A percentile compares a stretch with the other conserved stretches of the same genome.
These are phyloP conservation scores for Neolamprologus sp. DNA, from an alignment of 2,113 vertebrate species.

Conservation along the genomic window DNA sequence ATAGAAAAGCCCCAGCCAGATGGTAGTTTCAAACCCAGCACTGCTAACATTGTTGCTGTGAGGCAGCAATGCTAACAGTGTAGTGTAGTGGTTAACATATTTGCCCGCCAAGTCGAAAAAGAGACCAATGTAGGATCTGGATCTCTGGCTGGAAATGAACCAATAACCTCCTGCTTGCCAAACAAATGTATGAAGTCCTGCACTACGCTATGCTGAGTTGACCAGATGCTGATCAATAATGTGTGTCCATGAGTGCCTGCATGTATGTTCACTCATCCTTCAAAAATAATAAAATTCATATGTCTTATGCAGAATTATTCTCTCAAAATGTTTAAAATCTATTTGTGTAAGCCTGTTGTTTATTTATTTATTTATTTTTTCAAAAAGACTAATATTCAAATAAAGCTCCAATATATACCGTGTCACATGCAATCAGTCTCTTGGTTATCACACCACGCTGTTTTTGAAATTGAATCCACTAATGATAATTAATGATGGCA, in stretches of 20 bases:
- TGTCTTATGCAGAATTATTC: not conserved
- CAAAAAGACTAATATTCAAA: not conserved
- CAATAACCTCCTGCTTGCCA: not conserved
- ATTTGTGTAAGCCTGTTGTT: not conserved
- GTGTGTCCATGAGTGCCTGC: not conserved
- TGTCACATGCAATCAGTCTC: not conserved
- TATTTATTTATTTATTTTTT: not conserved
- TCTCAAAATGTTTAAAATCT: not conserved
- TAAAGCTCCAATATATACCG: not conserved
- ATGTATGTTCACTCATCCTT: not conserved
- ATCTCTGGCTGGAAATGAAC: not conserved
- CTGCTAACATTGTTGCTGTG: not conserved
- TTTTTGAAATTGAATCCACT: not conserved
- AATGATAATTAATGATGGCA: not conserved
- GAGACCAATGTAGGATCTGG: not conserved
- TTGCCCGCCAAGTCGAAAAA: not conserved
- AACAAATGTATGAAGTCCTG: not conserved
- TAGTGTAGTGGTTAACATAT: not conserved
- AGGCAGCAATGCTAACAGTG: not conserved
- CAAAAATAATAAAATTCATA: not conserved
- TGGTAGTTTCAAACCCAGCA: not conserved
- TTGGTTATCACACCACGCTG: not conserved
- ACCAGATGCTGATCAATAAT: not conserved
- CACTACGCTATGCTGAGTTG: not conserved
- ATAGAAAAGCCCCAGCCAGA: not conserved